These are phyloP conservation scores for Ptilonorhynchus violaceus DNA, from an alignment of 2,113 vertebrate species.

Conservation along the genomic window DNA sequence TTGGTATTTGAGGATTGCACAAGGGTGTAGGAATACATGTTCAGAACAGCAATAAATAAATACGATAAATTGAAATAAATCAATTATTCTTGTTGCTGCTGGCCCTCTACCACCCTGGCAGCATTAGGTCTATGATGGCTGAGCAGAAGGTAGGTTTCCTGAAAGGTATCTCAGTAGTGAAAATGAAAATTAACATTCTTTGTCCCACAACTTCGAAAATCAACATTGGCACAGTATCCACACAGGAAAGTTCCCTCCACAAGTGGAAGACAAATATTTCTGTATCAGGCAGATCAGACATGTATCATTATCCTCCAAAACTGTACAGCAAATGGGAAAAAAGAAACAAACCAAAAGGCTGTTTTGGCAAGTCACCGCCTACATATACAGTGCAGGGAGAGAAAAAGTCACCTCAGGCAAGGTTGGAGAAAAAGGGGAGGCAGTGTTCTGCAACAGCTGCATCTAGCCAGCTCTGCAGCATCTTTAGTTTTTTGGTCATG, in stretches of 20 bases:
- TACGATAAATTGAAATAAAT: not conserved
- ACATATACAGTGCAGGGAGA: not conserved
- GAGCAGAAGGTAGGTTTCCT: not conserved
- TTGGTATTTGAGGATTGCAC: not conserved
- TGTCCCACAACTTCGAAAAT: not conserved
- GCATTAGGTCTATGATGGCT: not conserved
- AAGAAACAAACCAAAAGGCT: not conserved
- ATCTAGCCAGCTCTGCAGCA: not conserved
- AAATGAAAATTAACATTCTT: not conserved
- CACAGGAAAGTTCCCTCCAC: not conserved
- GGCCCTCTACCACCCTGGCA: not conserved
- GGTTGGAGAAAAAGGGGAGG: not conserved
- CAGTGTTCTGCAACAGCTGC: not conserved
- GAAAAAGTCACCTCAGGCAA: not conserved
- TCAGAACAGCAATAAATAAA: not conserved
- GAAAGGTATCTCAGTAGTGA: not conserved
- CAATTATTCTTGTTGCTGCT: not conserved
- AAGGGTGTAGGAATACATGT: not conserved
- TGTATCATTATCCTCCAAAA: not conserved
- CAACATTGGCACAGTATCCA: not conserved
- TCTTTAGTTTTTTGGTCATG: not conserved
- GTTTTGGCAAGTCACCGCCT: not conserved
- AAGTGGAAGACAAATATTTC: not conserved
- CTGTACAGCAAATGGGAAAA: not conserved
- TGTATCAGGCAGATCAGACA: not conserved